phyloP scores from a whole-genome alignment of 2,888 invertebrate genomes.

The Metalampra italica region DNA sequence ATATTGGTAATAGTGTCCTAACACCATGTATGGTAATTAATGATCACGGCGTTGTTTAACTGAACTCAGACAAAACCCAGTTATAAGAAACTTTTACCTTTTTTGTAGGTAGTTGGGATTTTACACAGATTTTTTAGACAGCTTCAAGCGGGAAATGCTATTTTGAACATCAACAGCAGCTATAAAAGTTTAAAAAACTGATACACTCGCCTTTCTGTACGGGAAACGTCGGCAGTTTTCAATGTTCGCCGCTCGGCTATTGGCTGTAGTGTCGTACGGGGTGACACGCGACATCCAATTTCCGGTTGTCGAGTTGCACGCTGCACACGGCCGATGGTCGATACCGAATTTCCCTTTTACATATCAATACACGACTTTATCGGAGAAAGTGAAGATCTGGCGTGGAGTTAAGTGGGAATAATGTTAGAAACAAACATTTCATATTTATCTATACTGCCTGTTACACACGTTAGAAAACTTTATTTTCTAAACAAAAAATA shows the following conservation, averaged over 20 bases:
- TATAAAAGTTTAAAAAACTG: neutral
- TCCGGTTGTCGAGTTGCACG: constrained; percentile 14
- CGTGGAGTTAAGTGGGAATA: too few species aligned
- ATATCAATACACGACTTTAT: constrained; percentile 3
- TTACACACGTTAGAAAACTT: too few species aligned
- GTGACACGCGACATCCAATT: constrained; percentile 19
- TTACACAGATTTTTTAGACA: too few species aligned
- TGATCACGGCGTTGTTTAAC: too few species aligned
- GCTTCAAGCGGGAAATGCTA: neutral
- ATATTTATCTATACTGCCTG: too few species aligned
- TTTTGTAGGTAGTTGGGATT: too few species aligned
- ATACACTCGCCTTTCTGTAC: neutral
- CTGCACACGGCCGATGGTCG: constrained; percentile 5
- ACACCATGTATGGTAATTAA: too few species aligned
- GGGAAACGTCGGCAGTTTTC: constrained; percentile 10
- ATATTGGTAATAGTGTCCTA: too few species aligned
- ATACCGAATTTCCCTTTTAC: constrained; percentile 7
- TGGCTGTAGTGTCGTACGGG: constrained; percentile 8
- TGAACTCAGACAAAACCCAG: too few species aligned
- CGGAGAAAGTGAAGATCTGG: neutral
- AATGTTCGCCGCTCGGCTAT: constrained; percentile 12
- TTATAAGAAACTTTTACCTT: too few species aligned
- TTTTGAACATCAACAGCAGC: neutral
- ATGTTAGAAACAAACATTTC: too few species aligned
- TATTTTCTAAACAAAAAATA: too few species aligned